phyloP scores from a whole-genome alignment of 2,113 vertebrate genomes.

The Cathartes aura region DNA sequence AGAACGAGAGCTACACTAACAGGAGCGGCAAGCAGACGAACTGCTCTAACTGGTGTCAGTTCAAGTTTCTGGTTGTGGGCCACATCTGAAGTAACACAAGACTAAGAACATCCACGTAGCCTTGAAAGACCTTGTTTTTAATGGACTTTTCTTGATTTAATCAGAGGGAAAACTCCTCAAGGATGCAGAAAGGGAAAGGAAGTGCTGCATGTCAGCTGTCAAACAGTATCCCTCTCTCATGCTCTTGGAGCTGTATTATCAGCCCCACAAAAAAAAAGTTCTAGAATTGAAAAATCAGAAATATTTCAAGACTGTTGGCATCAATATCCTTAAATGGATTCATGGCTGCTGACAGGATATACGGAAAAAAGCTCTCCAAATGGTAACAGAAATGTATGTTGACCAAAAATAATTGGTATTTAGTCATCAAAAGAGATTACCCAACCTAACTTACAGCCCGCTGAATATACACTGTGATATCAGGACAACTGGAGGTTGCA shows the following conservation, averaged over 20 bases:
- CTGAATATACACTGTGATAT: rapidly evolving
- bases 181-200: background rate
- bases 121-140: background rate
- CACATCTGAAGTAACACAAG: background rate
- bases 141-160: background rate
- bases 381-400: background rate
- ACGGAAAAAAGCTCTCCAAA: background rate
- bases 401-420: background rate
- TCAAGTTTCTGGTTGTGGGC: background rate
- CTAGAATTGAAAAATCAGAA: background rate
- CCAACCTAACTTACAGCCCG: background rate
- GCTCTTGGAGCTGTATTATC: background rate
- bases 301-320: background rate
- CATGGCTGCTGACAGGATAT: background rate
- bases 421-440: background rate
- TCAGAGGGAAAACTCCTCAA: background rate
- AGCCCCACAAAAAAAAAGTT: background rate
- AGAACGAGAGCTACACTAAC: background rate
- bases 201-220: background rate
- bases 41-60: background rate
- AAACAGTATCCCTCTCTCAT: background rate
- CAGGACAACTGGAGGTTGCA: background rate
- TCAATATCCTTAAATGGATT: background rate
- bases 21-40: rapidly evolving
- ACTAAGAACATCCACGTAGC: rapidly evolving